Conservation (phyloP, 2,797 vertebrate genomes). For the Malurus splendens region DNA sequence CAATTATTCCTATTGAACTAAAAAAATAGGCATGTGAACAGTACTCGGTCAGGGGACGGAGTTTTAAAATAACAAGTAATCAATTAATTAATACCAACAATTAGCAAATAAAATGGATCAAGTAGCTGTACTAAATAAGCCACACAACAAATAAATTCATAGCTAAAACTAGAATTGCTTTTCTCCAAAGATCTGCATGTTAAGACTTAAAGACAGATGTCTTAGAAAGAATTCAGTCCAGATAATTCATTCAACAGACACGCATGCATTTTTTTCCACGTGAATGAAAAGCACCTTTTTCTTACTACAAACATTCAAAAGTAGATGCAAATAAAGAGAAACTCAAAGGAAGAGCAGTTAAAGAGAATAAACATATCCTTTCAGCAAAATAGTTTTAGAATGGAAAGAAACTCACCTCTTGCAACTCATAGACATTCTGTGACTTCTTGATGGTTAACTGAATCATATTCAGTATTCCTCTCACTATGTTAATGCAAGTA, state of each 20-base stretch:
- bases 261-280: background rate
- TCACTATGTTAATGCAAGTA: constrained; percentile 75
- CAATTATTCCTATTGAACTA: background rate
- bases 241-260: background rate
- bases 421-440: constrained; percentile 72
- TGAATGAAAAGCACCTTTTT: background rate
- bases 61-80: background rate
- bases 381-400: background rate
- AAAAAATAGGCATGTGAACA: background rate
- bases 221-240: background rate
- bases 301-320: background rate
- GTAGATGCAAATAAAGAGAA: background rate
- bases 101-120: background rate
- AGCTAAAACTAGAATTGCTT: background rate
- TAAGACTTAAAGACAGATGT: background rate
- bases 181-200: background rate
- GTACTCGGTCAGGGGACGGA: background rate
- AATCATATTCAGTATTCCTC: constrained; percentile 69
- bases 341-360: background rate
- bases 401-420: constrained; percentile 39
- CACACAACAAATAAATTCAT: background rate
- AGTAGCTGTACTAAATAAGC: background rate
- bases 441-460: constrained; percentile 80
- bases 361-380: background rate
- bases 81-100: background rate